These are phyloP conservation scores for Tholera decimalis DNA, from an alignment of 2,888 invertebrate genomes.

Conservation along the genomic window DNA sequence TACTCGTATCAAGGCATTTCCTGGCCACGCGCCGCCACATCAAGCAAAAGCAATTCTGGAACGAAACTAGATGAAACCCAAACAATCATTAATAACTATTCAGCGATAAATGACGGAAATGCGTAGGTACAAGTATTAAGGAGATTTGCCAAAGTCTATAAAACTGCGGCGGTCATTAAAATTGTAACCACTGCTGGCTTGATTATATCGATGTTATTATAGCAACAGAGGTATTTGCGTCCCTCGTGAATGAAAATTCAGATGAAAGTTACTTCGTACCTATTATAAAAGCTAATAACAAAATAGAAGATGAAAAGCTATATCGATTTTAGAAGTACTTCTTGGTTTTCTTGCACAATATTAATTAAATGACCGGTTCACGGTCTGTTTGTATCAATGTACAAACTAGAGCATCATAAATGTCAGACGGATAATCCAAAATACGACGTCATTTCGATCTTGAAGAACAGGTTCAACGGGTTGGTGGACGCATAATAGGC, in stretches of 20 bases:
- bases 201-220: conserved; percentile 41
- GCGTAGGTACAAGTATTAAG: conserved; percentile 69
- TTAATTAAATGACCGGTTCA: conserved; percentile 9
- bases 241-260: conserved; percentile 56
- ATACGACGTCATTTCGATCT: not conserved
- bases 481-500: not conserved
- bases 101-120: conserved; percentile 66
- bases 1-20: not conserved
- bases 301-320: conserved; percentile 20
- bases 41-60: not conserved
- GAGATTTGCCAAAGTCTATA: conserved; percentile 69
- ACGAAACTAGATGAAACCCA: conserved; percentile 38
- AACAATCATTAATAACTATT: conserved; percentile 49
- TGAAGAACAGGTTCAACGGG: not conserved
- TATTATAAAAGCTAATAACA: conserved; percentile 49
- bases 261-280: conserved; percentile 52
- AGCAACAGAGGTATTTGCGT: conserved; percentile 52
- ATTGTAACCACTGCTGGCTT: conserved; percentile 41
- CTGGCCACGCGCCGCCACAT: not conserved
- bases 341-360: conserved; percentile 26
- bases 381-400: not conserved
- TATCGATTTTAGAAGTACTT: conserved; percentile 15
- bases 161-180: conserved; percentile 59
- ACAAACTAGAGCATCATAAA: not conserved
- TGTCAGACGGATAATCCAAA: not conserved